These are phyloP conservation scores for Leucophenga maculata DNA, from an alignment of 2,888 invertebrate species.

Conservation along the genomic window DNA sequence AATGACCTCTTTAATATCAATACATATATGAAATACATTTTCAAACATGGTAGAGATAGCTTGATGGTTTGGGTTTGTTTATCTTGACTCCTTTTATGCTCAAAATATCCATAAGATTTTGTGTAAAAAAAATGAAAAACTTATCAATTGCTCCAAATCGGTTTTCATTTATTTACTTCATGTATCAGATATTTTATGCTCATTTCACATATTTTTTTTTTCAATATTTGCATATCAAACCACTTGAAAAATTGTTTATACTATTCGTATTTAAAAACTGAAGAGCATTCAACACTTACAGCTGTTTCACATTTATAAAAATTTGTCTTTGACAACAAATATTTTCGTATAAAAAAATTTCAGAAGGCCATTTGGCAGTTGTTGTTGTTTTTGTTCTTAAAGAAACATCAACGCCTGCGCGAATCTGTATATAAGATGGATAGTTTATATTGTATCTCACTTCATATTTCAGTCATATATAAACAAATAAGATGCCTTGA, in stretches of 20 bases:
- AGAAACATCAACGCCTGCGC: background rate
- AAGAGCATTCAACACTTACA: background rate
- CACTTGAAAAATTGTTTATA: background rate
- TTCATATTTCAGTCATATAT: background rate
- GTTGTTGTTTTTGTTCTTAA: background rate
- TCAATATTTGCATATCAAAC: background rate
- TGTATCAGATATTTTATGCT: too few species aligned
- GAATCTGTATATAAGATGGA: background rate
- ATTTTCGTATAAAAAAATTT: background rate
- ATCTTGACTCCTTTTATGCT: too few species aligned
- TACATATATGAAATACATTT: too few species aligned
- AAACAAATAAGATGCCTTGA: background rate
- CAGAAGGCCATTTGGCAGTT: conserved; percentile 6
- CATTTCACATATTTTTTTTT: too few species aligned
- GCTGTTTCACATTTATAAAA: background rate
- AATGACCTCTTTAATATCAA: too few species aligned
- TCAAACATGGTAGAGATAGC: too few species aligned
- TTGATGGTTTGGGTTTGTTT: too few species aligned
- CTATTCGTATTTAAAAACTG: background rate
- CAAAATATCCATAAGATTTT: too few species aligned
- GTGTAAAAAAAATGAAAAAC: too few species aligned
- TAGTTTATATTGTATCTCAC: background rate
- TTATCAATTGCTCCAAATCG: too few species aligned
- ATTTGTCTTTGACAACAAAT: background rate
- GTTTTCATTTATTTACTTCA: too few species aligned